Conservation (phyloP, 2,888 invertebrate species). For the Eilema depressum region DNA sequence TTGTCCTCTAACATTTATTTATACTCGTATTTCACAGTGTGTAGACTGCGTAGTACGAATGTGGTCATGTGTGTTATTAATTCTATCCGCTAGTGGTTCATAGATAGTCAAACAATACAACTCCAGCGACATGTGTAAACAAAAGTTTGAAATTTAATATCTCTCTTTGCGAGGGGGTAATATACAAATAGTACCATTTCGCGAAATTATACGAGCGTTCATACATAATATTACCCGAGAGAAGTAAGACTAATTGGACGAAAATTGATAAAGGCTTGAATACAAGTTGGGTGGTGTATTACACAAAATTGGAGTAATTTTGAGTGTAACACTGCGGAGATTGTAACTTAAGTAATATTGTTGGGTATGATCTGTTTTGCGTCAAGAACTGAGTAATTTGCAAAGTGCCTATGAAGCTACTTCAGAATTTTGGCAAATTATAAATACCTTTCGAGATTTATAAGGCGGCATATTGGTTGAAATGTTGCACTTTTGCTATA, state of each 20-base stretch:
- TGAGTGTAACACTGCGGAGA: constrained; percentile 7
- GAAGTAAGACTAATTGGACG: constrained; percentile 23
- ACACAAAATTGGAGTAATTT: constrained; percentile 15
- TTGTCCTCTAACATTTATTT: no score
- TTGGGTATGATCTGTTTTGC: not conserved
- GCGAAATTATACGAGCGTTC: not conserved
- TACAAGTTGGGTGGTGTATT: not conserved
- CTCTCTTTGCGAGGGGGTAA: not conserved
- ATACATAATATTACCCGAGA: constrained; percentile 3
- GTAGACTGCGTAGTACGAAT: no score
- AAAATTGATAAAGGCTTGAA: constrained; percentile 24
- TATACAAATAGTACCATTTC: constrained; percentile 3
- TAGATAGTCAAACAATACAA: not conserved
- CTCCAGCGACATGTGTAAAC: not conserved
- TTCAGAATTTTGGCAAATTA: no score
- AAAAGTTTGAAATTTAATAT: constrained; percentile 14
- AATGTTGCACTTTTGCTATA: not conserved
- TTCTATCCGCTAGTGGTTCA: not conserved
- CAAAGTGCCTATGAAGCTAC: not conserved
- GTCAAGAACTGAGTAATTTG: not conserved
- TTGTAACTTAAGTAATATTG: not conserved
- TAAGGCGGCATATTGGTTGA: not conserved
- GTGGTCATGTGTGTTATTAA: not conserved
- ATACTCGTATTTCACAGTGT: no score
- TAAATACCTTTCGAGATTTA: not conserved